These are phyloP conservation scores for Protomyctophum bolini DNA, from an alignment of 2,113 vertebrate species.

Conservation along the genomic window DNA sequence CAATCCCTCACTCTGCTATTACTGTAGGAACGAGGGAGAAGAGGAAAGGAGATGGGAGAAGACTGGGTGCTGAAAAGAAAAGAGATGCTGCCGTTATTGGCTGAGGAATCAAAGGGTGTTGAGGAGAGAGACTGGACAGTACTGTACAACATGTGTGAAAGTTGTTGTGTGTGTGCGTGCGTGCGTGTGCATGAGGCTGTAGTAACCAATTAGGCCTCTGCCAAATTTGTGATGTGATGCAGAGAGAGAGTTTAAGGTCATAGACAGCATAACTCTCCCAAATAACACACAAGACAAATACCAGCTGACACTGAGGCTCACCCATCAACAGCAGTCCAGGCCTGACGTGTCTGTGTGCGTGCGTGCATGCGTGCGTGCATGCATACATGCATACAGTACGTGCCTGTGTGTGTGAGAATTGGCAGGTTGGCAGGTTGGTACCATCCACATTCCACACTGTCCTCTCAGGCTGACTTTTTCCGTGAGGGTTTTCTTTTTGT, in stretches of 20 bases:
- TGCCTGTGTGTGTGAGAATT: constrained; percentile 19
- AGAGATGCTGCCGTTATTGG: not conserved
- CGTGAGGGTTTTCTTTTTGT: constrained; percentile 13
- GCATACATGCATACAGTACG: no score
- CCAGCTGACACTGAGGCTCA: constrained; percentile 58
- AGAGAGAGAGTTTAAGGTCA: constrained; percentile 50
- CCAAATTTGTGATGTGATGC: not conserved
- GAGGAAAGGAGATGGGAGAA: not conserved
- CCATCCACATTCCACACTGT: constrained; percentile 40
- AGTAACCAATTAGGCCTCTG: no score
- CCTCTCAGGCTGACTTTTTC: constrained; percentile 51
- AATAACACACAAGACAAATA: constrained; percentile 50
- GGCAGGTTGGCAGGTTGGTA: constrained; percentile 32
- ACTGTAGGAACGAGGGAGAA: constrained; percentile 1
- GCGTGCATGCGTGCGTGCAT: constrained; percentile 6
- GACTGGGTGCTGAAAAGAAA: not conserved
- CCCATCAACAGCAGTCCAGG: constrained; percentile 49
- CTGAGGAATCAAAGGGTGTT: not conserved
- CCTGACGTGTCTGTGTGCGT: constrained; percentile 48
- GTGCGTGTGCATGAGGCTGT: not conserved
- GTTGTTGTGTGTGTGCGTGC: constrained; percentile 2
- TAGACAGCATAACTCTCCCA: constrained; percentile 28
- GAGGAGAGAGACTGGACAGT: not conserved
- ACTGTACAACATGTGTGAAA: not conserved
- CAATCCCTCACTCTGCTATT: constrained; percentile 27